Evolutionary conservation across 2,888 invertebrate genomes (phyloP), one percentile per base, ranked within the genome.

Genomic region (Pterostichus madidus): DNA sequence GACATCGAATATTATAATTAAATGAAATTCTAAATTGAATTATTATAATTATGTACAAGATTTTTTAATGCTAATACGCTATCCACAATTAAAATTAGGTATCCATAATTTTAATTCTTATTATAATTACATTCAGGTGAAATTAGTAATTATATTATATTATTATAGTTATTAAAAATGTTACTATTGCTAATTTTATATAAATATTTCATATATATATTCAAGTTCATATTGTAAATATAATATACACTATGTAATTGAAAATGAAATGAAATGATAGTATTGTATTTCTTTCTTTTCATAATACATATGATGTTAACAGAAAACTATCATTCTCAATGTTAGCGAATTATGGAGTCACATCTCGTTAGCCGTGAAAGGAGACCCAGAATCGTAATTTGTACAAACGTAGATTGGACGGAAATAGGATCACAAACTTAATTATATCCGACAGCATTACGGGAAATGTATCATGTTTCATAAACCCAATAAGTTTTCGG

Each of bases 71-170:
- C 5, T 35, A 11, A 64, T 13, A 11, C 5, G 35, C 17, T 24
- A 64, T 35, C 17, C 49, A n/a, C 49, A 8, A 59, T 11, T 35
- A 35, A 13, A 64, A 13, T 64, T 35, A 13, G 39, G 35, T 13
- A 24, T 24, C 35, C 39, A 64, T 64, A n/a, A 56, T 56, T 56
- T 56, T 17, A 56, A 56, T 56, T 32, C 39, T 35, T 35, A 64
- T 64, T 64, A 39, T 64, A 64, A 64, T 64, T 64, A 39, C 8
- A 64, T 13, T 32, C 13, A 35, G n/a, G n/a, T 64, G 13, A 39
- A 32, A 64, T 64, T 64, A 64, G 64, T 64, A 64, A 64, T 64
- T 64, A 64, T 64, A 56, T 17, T 56, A 13, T 52, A 61, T 24
- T 24, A 24, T 24, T 24, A 24, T 24, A 64, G 39, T 64, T 64